A percentile compares a stretch with the other conserved stretches of the same genome.
Evolutionary conservation across 2,797 vertebrate species (phyloP).

Genomic region (Lepus townsendii): DNA sequence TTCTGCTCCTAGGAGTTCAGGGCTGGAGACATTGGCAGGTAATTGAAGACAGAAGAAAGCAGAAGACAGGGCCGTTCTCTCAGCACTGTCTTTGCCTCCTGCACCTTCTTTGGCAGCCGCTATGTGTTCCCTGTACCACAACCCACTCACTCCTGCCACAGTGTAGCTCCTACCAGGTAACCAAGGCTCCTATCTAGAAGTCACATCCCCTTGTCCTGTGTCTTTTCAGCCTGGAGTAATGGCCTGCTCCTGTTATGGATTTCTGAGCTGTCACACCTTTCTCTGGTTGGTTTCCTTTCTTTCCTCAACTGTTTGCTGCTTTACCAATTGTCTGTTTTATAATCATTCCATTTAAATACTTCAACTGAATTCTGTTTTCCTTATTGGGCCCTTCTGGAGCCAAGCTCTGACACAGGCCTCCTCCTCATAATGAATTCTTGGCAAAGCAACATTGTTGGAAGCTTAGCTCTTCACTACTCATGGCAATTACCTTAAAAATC

Average conservation of each 20-base stretch:
- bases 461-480: not conserved
- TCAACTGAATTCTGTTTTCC: not conserved
- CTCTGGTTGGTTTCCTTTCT: not conserved
- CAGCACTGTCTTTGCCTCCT: not conserved
- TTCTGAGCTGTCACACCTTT: not conserved
- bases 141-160: not conserved
- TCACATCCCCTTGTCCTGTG: fast-evolving
- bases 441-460: not conserved
- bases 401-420: not conserved
- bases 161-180: not conserved
- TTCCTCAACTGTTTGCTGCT: not conserved
- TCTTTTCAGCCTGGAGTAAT: no score
- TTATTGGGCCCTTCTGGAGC: not conserved
- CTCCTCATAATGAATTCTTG: not conserved
- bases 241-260: not conserved
- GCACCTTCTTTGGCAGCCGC: not conserved
- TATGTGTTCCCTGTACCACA: not conserved
- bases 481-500: not conserved
- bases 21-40: not conserved
- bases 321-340: not conserved
- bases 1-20: fast-evolving
- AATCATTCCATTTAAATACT: not conserved
- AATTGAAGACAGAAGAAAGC: not conserved
- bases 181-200: fast-evolving
- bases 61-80: not conserved